These are phyloP conservation scores for Nesogale talazaci DNA, from an alignment of 2,113 vertebrate genomes.

Conservation along the genomic window DNA sequence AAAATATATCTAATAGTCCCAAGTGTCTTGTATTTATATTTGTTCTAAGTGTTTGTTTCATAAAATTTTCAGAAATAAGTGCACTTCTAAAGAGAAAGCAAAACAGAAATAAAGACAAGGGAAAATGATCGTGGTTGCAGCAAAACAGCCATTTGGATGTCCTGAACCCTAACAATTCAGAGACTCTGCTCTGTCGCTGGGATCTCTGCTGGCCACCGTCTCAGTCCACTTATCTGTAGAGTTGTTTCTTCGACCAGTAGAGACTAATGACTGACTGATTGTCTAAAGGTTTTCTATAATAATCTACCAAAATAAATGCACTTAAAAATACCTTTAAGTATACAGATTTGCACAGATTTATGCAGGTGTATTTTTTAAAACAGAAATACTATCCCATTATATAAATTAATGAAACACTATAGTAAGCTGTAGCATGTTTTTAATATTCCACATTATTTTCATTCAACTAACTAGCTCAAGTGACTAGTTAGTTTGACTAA, in stretches of 20 bases:
- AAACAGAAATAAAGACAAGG: constrained; percentile 62
- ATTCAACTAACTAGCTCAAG: constrained; percentile 30
- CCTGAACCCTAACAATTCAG: constrained; percentile 57
- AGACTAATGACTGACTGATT: neutral
- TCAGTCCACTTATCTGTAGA: constrained; percentile 14
- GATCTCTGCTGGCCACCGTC: neutral
- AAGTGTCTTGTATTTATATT: constrained; percentile 61
- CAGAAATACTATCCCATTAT: constrained; percentile 21
- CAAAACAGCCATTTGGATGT: constrained; percentile 43
- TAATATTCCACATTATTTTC: constrained; percentile 40
- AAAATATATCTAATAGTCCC: constrained; percentile 71
- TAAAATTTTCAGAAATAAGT: constrained; percentile 77
- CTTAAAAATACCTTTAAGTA: constrained; percentile 53
- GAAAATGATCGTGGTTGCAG: constrained; percentile 46
- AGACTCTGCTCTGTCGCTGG: neutral
- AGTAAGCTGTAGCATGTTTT: constrained; percentile 26
- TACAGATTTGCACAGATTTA: constrained; percentile 38
- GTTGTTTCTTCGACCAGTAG: neutral
- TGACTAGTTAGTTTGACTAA: constrained; percentile 25
- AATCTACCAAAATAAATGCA: constrained; percentile 55
- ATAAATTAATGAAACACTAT: constrained; percentile 43
- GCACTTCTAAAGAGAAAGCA: constrained; percentile 77
- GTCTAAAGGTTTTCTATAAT: constrained; percentile 43
- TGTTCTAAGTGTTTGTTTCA: constrained; percentile 68
- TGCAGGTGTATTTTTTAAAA: constrained; percentile 5